phyloP scores from a whole-genome alignment of 2,113 vertebrate species.

The Leiothrix lutea region DNA sequence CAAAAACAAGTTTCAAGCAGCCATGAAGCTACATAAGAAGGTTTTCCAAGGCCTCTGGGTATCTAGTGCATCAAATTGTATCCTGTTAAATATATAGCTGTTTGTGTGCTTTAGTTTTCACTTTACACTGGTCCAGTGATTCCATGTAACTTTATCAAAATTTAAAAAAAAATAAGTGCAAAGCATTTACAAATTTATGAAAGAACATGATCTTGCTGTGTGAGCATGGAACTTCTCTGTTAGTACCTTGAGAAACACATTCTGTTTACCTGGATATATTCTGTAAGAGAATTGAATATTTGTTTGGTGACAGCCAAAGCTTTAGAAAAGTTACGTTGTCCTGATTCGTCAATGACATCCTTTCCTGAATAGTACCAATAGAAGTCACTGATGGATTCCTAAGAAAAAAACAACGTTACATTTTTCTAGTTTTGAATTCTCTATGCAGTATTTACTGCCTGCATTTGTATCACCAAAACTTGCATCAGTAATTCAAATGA shows the following conservation, averaged over 20 bases:
- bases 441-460: not conserved
- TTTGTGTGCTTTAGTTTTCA: not conserved
- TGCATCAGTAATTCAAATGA: not conserved
- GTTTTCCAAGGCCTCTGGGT: not conserved
- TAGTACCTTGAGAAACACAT: not conserved
- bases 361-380: slow-evolving; percentile 99
- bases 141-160: not conserved
- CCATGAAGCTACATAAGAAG: not conserved
- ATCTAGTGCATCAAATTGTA: not conserved
- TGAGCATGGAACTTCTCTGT: not conserved
- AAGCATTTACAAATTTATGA: not conserved
- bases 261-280: slow-evolving; percentile 93
- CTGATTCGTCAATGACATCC: slow-evolving; percentile 93
- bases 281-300: slow-evolving; percentile 98
- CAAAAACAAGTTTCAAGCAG: not conserved
- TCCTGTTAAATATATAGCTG: not conserved
- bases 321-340: slow-evolving; percentile 96
- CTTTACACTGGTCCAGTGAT: not conserved
- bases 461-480: not conserved
- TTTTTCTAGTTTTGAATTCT: not conserved
- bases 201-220: not conserved
- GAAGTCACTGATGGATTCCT: slow-evolving; percentile 99
- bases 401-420: not conserved
- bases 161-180: not conserved
- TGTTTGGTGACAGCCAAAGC: slow-evolving; percentile 95